Percentiles rank a stretch among this genome's conserved stretches.
These are phyloP conservation scores for Neoitamus cyanurus DNA, from an alignment of 2,888 invertebrate species.

Conservation along the genomic window DNA sequence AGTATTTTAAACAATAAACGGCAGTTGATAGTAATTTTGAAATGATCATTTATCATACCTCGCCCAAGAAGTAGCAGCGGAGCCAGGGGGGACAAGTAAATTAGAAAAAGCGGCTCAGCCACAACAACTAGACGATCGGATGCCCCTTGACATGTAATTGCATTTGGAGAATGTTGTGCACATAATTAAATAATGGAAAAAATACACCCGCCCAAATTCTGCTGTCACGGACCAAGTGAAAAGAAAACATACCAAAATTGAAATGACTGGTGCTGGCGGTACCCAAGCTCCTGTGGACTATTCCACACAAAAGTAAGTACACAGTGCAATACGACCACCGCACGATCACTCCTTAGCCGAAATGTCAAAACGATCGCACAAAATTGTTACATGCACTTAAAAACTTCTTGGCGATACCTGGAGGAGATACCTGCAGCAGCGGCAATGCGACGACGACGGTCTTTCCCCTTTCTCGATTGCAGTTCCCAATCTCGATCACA, in stretches of 20 bases:
- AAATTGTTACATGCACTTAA: constrained; percentile 40
- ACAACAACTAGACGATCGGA: not conserved
- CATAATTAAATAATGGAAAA: not conserved
- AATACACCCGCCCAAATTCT: not conserved
- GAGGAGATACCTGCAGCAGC: not conserved
- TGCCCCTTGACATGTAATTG: not conserved
- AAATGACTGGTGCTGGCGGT: not conserved
- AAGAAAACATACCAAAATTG: not conserved
- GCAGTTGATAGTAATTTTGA: not conserved
- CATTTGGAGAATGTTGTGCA: not conserved
- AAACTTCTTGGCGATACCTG: constrained; percentile 1
- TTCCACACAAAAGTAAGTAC: constrained; percentile 9
- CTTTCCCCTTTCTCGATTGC: constrained; percentile 4
- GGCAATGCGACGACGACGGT: not conserved
- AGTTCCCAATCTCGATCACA: not conserved
- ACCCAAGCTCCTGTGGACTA: not conserved
- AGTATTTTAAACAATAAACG: not conserved
- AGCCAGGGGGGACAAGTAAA: not conserved
- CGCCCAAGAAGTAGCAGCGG: not conserved
- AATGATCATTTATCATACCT: not conserved
- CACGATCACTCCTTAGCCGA: constrained; percentile 33
- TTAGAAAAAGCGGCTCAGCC: not conserved
- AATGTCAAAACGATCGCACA: constrained; percentile 44
- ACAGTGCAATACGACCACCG: not conserved
- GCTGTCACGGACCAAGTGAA: not conserved